These are phyloP conservation scores for Pomacea canaliculata DNA, from an alignment of 2,888 invertebrate genomes.

Conservation along the genomic window DNA sequence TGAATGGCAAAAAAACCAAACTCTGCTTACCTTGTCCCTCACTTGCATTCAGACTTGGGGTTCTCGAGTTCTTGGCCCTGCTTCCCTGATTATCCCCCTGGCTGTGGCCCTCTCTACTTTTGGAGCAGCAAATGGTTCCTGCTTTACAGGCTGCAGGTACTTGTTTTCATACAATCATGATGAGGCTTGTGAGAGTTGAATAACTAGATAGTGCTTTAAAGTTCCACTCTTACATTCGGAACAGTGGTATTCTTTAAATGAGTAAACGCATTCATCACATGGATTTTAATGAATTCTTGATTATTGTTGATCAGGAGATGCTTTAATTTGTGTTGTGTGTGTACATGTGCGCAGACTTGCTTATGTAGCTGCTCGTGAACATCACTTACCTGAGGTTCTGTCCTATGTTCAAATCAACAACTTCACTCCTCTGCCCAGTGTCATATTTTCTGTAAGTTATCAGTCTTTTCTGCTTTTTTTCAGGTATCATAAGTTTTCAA, in stretches of 20 bases:
- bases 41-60: conserved; percentile 59
- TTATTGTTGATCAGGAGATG: no score
- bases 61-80: conserved; percentile 52
- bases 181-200: no score
- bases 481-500: neutral
- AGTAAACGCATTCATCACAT: no score
- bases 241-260: no score
- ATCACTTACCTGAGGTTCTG: conserved; percentile 60
- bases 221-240: no score
- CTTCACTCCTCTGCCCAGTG: conserved; percentile 78
- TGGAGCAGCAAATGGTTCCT: conserved; percentile 63
- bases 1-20: no score
- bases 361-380: conserved; percentile 63
- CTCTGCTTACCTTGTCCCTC: no score
- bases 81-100: conserved; percentile 58
- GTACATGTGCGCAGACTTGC: conserved; percentile 45
- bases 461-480: neutral
- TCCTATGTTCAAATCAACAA: conserved; percentile 60
- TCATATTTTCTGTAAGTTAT: conserved; percentile 89
- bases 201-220: no score
- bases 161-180: conserved; percentile 70
- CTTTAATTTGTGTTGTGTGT: no score
- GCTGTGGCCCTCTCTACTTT: conserved; percentile 63
- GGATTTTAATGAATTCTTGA: no score
- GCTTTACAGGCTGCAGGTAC: conserved; percentile 72